These are phyloP conservation scores for Macaca mulatta DNA, from an alignment of 2,113 vertebrate genomes.

Conservation along the genomic window DNA sequence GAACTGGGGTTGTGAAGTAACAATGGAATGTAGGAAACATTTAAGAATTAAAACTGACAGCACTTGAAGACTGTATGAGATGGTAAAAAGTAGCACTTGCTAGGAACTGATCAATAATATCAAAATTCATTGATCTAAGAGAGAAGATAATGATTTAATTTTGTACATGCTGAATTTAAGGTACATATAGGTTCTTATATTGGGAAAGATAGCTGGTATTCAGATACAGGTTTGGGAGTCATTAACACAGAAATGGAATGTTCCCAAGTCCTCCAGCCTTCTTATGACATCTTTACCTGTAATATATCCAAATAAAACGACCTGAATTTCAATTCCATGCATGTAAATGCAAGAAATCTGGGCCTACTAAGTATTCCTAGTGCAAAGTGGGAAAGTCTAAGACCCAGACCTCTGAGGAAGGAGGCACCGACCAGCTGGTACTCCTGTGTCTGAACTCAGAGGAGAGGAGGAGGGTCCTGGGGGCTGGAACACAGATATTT, in stretches of 20 bases:
- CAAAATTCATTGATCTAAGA: neutral
- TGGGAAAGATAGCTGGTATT: neutral
- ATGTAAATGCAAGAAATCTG: neutral
- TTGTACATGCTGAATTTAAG: neutral
- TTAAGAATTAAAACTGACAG: neutral
- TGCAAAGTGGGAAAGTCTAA: neutral
- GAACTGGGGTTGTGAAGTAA: neutral
- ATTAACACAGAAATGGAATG: neutral
- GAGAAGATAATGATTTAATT: constrained; percentile 1
- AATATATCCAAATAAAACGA: neutral
- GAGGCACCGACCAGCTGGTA: neutral
- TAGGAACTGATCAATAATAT: neutral
- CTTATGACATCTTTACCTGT: neutral
- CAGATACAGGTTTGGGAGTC: neutral
- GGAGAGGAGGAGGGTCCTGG: neutral
- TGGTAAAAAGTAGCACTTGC: neutral
- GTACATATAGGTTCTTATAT: neutral
- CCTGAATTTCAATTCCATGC: neutral
- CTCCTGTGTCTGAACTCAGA: neutral
- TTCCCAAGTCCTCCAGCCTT: neutral
- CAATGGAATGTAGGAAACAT: neutral
- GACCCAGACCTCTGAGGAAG: neutral
- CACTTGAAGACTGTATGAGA: neutral
- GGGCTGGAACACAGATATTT: neutral
- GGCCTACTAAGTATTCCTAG: neutral